Evolutionary conservation across 2,797 vertebrate species (phyloP).

Genomic region (Coluber constrictor): DNA sequence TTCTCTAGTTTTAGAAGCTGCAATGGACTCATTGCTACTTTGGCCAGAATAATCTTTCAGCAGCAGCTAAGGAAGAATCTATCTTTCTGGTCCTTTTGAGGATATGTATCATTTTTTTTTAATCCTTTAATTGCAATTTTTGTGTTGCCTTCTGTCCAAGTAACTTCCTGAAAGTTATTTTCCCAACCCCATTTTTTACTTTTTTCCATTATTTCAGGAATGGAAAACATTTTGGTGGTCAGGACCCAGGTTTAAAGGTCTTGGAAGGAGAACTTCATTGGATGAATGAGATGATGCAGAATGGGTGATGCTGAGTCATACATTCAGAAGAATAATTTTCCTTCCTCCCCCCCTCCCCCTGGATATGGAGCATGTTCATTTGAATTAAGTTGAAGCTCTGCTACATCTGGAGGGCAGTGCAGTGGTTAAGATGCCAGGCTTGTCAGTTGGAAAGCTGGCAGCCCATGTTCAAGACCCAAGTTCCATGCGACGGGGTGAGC

Average conservation of each 20-base stretch:
- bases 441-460: background rate
- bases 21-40: conserved; percentile 10
- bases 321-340: background rate
- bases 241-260: background rate
- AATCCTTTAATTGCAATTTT: conserved; percentile 13
- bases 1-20: background rate
- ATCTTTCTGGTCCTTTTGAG: background rate
- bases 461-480: background rate
- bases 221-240: background rate
- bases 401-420: background rate
- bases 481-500: background rate
- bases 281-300: background rate
- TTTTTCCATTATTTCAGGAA: conserved; percentile 14
- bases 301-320: background rate
- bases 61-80: background rate
- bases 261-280: background rate
- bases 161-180: conserved; percentile 23
- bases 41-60: conserved; percentile 33
- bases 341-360: rapidly evolving
- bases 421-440: background rate
- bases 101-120: conserved; percentile 8
- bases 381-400: background rate
- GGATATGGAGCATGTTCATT: background rate
- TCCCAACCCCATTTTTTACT: conserved; percentile 19
- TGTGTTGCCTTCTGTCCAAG: conserved; percentile 38